Conservation (phyloP, 2,888 invertebrate genomes). For the Stenurella melanura region DNA sequence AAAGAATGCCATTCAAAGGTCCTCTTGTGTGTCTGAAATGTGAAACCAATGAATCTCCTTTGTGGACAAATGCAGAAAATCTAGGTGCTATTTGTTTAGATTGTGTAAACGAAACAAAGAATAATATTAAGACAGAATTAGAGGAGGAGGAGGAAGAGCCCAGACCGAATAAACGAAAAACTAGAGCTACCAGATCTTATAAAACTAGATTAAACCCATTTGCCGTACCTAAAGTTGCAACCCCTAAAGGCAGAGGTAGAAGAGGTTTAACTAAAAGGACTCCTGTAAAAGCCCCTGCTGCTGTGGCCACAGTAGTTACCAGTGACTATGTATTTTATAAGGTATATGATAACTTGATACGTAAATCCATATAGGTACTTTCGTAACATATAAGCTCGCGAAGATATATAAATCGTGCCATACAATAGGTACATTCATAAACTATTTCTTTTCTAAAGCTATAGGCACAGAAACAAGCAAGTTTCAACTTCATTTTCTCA, state of each 20-base stretch:
- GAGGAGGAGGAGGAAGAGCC: conserved; percentile 72
- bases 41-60: conserved; percentile 80
- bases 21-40: conserved; percentile 85
- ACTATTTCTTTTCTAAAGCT: no score
- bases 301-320: conserved; percentile 88
- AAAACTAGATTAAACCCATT: conserved; percentile 73
- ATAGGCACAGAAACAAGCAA: no score
- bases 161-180: conserved; percentile 78
- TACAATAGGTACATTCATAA: no score
- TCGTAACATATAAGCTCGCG: neutral
- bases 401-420: no score
- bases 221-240: conserved; percentile 70
- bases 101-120: conserved; percentile 79
- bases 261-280: conserved; percentile 86
- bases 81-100: conserved; percentile 85
- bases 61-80: conserved; percentile 85
- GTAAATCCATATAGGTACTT: neutral
- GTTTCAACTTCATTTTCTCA: no score
- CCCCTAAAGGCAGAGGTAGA: conserved; percentile 83
- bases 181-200: conserved; percentile 75
- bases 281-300: conserved; percentile 86
- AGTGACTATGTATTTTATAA: conserved; percentile 87
- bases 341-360: conserved; percentile 69
- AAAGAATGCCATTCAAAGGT: conserved; percentile 72
- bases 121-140: conserved; percentile 67